Conservation (phyloP, 2,888 invertebrate genomes). For the Apamea anceps region DNA sequence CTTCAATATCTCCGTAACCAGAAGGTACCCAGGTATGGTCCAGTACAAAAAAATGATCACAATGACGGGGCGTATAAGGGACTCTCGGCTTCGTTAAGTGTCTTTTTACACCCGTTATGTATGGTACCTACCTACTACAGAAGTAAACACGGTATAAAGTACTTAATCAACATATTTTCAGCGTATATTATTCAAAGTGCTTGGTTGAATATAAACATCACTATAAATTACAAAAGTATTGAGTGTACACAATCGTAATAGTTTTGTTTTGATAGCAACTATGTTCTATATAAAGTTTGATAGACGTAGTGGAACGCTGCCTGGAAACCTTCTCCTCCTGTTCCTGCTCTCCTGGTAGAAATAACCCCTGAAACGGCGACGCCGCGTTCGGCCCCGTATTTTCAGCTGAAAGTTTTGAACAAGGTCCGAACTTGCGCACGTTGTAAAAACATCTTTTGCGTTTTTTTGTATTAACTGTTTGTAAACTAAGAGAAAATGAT, state of each 20-base stretch:
- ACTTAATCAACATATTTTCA: conserved; percentile 32
- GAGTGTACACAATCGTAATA: conserved; percentile 44
- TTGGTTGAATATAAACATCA: conserved; percentile 17
- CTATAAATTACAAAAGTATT: conserved; percentile 52
- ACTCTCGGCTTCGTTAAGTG: too few species aligned
- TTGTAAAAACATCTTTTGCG: background rate
- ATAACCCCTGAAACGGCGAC: conserved; percentile 73
- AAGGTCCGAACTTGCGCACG: background rate
- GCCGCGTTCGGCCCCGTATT: conserved; percentile 41
- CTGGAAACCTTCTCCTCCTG: conserved; percentile 20
- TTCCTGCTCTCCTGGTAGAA: conserved; percentile 69
- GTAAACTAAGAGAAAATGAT: background rate
- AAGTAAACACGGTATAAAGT: conserved; percentile 25
- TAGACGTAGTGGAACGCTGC: conserved; percentile 3
- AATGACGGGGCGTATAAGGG: too few species aligned
- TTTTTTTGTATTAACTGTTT: background rate
- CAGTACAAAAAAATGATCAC: too few species aligned
- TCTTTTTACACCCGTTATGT: too few species aligned
- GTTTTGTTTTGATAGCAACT: conserved; percentile 57
- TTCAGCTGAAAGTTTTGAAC: conserved; percentile 37
- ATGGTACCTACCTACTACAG: background rate
- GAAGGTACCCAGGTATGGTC: too few species aligned
- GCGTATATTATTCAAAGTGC: conserved; percentile 15
- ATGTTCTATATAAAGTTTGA: conserved; percentile 4
- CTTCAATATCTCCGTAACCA: too few species aligned